A percentile compares a stretch with the other conserved stretches of the same genome.
Evolutionary conservation across 2,888 invertebrate genomes (phyloP).

Genomic region (Latrodectus elegans): DNA sequence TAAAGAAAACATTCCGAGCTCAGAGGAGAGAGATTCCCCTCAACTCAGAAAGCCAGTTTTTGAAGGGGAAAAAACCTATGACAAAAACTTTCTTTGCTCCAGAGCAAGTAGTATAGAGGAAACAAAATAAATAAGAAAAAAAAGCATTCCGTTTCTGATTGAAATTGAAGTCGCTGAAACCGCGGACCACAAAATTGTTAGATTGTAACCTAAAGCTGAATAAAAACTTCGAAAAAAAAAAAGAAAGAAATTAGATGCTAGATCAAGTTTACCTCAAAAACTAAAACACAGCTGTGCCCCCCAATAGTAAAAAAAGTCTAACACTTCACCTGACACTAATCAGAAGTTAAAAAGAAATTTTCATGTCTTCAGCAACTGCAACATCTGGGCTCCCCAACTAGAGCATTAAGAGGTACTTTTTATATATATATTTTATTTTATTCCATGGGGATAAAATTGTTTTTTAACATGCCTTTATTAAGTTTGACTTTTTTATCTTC

Average conservation of each 20-base stretch:
- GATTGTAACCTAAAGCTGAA: conserved; percentile 31
- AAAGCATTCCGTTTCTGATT: conserved; percentile 16
- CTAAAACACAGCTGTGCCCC: conserved; percentile 44
- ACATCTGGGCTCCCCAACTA: conserved; percentile 49
- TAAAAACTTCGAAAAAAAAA: conserved; percentile 19
- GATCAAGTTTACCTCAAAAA: conserved; percentile 49
- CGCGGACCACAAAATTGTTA: conserved; percentile 34
- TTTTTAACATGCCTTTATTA: conserved; percentile 46
- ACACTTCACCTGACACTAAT: conserved; percentile 53
- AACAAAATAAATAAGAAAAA: conserved; percentile 2
- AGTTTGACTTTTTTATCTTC: conserved; percentile 22
- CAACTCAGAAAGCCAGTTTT: conserved; percentile 23
- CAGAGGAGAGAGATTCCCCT: conserved; percentile 8
- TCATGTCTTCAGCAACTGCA: conserved; percentile 50
- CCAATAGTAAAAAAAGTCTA: conserved; percentile 23
- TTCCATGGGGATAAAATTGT: conserved; percentile 34
- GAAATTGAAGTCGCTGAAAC: conserved; percentile 45
- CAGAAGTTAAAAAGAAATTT: conserved; percentile 54
- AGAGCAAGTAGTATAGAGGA: conserved; percentile 12
- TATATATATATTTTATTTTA: conserved; percentile 20
- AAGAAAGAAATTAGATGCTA: conserved; percentile 47
- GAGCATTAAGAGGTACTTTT: conserved; percentile 29
- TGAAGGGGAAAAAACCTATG: not conserved
- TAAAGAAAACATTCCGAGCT: conserved; percentile 32
- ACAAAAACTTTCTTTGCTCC: conserved; percentile 13